Conservation (phyloP, 2,113 vertebrate species). For the Megaleporinus macrocephalus region DNA sequence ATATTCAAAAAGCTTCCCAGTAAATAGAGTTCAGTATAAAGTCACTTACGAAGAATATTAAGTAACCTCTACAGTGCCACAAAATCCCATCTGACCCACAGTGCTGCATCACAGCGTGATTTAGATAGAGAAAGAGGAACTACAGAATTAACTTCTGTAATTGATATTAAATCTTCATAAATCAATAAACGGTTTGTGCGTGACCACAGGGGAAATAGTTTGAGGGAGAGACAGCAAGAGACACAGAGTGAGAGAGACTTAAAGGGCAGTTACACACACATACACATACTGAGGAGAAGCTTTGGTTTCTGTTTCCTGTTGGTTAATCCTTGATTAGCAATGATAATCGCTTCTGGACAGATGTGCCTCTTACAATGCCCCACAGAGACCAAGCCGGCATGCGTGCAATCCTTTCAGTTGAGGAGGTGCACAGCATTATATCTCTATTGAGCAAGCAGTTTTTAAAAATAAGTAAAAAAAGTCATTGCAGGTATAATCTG, state of each 20-base stretch:
- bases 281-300: not conserved
- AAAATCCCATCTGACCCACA: not conserved
- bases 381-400: not conserved
- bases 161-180: not conserved
- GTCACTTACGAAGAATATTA: conserved; percentile 12
- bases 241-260: not conserved
- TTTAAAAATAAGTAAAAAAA: conserved; percentile 22
- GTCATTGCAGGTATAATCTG: conserved; percentile 12
- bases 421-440: conserved; percentile 64
- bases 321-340: conserved; percentile 42
- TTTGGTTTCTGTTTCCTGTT: not conserved
- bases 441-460: conserved; percentile 45
- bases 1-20: not conserved
- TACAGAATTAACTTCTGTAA: not conserved
- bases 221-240: too few relatives aligned
- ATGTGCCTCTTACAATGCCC: conserved; percentile 14
- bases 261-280: not conserved
- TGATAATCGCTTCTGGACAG: conserved; percentile 51
- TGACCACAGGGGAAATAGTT: not conserved
- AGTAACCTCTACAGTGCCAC: not conserved
- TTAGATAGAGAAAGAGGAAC: not conserved
- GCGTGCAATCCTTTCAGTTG: not conserved
- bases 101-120: not conserved
- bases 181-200: not conserved
- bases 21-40: not conserved